Percentiles rank a stretch among this genome's conserved stretches.
phyloP scores from a whole-genome alignment of 2,113 vertebrate species.

The Gallinago media region DNA sequence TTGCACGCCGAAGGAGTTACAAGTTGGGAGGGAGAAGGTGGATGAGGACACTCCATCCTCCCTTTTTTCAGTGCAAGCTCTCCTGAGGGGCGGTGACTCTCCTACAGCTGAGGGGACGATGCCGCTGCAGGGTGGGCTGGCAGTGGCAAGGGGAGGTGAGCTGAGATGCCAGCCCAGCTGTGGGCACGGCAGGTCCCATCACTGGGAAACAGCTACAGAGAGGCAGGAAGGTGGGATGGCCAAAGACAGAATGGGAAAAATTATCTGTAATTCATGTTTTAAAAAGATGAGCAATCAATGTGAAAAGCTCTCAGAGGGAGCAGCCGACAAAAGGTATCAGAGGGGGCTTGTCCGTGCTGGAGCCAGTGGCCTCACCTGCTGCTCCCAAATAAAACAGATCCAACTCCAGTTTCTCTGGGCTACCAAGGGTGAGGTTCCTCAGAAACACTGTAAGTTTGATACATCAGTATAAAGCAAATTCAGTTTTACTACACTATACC shows the following conservation, averaged over 20 bases:
- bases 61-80: background rate
- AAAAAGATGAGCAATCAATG: background rate
- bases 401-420: background rate
- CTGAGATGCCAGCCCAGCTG: background rate
- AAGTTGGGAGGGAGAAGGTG: background rate
- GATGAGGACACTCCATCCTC: background rate
- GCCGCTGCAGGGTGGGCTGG: rapidly evolving
- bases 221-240: background rate
- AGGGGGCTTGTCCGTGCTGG: background rate
- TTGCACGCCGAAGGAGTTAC: background rate
- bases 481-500: background rate
- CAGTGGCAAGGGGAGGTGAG: background rate
- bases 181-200: background rate
- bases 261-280: background rate
- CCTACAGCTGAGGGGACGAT: rapidly evolving
- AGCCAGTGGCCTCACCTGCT: background rate
- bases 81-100: background rate
- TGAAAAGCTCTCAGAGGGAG: background rate
- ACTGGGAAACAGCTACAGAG: background rate
- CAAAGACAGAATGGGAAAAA: background rate
- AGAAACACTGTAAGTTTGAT: background rate
- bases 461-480: background rate
- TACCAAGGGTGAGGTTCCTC: background rate
- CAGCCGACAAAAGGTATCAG: background rate
- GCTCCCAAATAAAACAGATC: background rate